Percentiles rank a stretch among this genome's conserved stretches.
Conservation (phyloP, 2,797 vertebrate species). For the Ataeniobius toweri region DNA sequence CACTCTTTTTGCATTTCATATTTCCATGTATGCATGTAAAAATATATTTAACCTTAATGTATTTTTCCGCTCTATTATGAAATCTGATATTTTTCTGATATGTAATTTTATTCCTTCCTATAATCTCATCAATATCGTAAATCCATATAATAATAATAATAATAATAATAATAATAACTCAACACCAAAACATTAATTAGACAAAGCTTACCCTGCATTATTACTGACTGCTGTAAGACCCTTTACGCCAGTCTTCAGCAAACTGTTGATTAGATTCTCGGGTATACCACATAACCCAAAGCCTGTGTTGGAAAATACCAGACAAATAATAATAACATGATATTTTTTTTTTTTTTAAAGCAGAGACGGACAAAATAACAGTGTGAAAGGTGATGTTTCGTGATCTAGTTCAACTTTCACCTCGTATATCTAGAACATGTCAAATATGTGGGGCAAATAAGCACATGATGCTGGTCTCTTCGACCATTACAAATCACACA, state of each 20-base stretch:
- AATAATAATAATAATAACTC: too few relatives aligned
- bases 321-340: neutral
- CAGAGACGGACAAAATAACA: neutral
- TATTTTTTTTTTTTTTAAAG: neutral
- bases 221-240: constrained; percentile 94
- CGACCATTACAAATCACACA: constrained; percentile 3
- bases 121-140: too few relatives aligned
- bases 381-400: neutral
- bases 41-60: neutral
- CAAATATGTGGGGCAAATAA: constrained; percentile 7
- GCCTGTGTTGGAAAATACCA: constrained; percentile 73
- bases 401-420: constrained; percentile 1
- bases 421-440: neutral
- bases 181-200: too few relatives aligned
- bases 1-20: neutral
- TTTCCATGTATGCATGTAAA: neutral
- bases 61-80: neutral
- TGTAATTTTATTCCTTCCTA: too few relatives aligned
- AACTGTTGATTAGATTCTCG: constrained; percentile 94
- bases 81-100: neutral
- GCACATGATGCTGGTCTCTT: neutral
- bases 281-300: constrained; percentile 98
- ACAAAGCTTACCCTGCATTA: constrained; percentile 90
- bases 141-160: too few relatives aligned
- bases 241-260: constrained; percentile 91